Conservation (phyloP, 2,113 vertebrate genomes). For the Anguilla rostrata region DNA sequence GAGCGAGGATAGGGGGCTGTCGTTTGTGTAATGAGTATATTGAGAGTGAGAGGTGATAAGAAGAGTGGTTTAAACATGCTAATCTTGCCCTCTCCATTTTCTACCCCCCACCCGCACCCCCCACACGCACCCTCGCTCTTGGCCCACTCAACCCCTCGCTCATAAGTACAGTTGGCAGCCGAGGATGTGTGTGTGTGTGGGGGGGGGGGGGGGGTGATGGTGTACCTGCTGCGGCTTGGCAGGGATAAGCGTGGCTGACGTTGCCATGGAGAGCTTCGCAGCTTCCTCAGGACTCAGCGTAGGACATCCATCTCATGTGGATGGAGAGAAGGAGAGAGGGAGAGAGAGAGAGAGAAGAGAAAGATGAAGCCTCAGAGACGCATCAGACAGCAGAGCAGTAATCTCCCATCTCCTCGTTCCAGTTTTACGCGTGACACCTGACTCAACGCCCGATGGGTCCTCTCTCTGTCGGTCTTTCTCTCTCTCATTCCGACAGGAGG, state of each 20-base stretch:
- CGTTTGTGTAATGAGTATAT: constrained; percentile 47
- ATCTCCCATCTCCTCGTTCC: constrained; percentile 33
- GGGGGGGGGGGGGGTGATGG: constrained; percentile 2
- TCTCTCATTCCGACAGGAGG: neutral
- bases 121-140: neutral
- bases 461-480: neutral
- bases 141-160: neutral
- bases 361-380: constrained; percentile 34
- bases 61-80: constrained; percentile 49
- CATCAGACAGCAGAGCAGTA: neutral
- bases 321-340: constrained; percentile 19
- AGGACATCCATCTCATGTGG: constrained; percentile 12
- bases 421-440: constrained; percentile 39
- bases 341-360: constrained; percentile 31
- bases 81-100: constrained; percentile 46
- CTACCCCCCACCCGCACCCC: neutral
- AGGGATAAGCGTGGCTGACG: constrained; percentile 33
- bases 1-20: constrained; percentile 29
- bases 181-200: neutral
- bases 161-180: constrained; percentile 29
- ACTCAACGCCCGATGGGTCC: neutral
- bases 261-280: constrained; percentile 52
- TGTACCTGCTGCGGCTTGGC: constrained; percentile 52
- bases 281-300: constrained; percentile 48
- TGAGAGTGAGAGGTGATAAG: constrained; percentile 52